These are phyloP conservation scores for Setipinna tenuifilis DNA, from an alignment of 2,797 vertebrate species.

Conservation along the genomic window DNA sequence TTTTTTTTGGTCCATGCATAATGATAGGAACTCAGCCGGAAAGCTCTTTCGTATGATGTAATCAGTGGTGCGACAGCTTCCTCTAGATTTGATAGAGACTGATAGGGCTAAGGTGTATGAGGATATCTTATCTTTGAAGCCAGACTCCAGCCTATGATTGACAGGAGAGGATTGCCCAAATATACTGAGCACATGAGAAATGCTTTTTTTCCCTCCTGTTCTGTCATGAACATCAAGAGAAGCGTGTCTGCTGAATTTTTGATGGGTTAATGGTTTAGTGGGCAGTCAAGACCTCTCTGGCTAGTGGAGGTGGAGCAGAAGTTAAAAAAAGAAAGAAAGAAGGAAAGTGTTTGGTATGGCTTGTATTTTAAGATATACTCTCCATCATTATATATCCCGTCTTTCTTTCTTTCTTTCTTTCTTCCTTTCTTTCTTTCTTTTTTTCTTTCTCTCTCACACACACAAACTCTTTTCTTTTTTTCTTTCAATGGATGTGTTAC, in stretches of 20 bases:
- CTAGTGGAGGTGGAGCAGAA: slow-evolving; percentile 3
- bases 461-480: neutral
- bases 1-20: slow-evolving; percentile 13
- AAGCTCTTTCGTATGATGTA: neutral
- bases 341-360: neutral
- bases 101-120: neutral
- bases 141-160: slow-evolving; percentile 26
- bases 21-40: neutral
- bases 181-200: slow-evolving; percentile 20
- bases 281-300: neutral
- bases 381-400: neutral
- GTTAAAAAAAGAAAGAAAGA: neutral
- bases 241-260: slow-evolving; percentile 35
- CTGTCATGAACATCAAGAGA: slow-evolving; percentile 42
- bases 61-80: slow-evolving; percentile 35
- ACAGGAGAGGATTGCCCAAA: slow-evolving; percentile 22
- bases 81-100: neutral
- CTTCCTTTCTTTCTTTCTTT: slow-evolving; percentile 7
- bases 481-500: neutral
- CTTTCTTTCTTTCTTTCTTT: slow-evolving; percentile 15
- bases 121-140: slow-evolving; percentile 31
- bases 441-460: neutral
- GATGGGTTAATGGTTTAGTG: slow-evolving; percentile 15
- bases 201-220: slow-evolving; percentile 29
- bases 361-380: no score